These are phyloP conservation scores for Siniperca undulata DNA, from an alignment of 2,797 vertebrate species.

Conservation along the genomic window DNA sequence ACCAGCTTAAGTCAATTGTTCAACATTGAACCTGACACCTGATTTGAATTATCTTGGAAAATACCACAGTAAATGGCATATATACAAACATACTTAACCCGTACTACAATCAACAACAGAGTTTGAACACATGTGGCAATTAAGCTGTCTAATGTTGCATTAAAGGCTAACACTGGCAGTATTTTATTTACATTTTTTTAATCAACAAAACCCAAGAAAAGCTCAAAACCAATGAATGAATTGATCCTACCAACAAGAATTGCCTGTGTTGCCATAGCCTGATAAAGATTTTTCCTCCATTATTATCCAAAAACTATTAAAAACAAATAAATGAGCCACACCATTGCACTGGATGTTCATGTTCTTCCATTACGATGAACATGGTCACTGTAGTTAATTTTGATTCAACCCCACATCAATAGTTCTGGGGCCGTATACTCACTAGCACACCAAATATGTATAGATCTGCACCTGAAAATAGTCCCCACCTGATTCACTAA, in stretches of 20 bases:
- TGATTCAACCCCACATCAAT: not conserved
- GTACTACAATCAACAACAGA: not conserved
- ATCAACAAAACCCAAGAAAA: not conserved
- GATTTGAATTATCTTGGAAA: not conserved
- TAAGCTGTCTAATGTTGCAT: not conserved
- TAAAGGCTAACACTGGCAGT: slow-evolving; percentile 2
- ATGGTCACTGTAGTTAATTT: not conserved
- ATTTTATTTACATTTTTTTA: not conserved
- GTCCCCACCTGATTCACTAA: not conserved
- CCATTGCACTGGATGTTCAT: too few relatives aligned
- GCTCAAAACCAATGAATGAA: not conserved
- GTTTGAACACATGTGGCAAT: not conserved
- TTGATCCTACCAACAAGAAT: not conserved
- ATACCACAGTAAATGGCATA: not conserved
- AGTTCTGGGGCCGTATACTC: not conserved
- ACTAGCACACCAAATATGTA: not conserved
- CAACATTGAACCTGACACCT: slow-evolving; percentile 1
- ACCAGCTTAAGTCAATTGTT: not conserved
- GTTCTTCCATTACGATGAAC: too few relatives aligned
- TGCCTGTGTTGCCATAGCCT: not conserved
- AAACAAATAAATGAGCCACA: too few relatives aligned
- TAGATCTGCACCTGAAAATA: not conserved
- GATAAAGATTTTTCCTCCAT: not conserved
- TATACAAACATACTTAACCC: not conserved
- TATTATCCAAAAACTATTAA: not conserved